Percentiles rank a stretch among this genome's conserved stretches.
Conservation (phyloP, 2,113 vertebrate species). For the Tetrax tetrax region DNA sequence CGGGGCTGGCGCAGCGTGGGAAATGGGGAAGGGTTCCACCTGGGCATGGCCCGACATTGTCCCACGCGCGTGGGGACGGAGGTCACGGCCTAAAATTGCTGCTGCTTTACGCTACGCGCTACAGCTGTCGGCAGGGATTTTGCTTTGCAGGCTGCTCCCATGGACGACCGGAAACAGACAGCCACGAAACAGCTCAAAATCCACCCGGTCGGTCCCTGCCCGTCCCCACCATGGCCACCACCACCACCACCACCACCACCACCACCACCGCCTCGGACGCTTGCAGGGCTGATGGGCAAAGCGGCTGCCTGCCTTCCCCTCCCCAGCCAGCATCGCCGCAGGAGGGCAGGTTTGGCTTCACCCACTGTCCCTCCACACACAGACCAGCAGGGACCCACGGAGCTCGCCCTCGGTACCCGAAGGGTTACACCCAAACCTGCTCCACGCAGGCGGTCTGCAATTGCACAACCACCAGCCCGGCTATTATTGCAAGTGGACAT, state of each 20-base stretch:
- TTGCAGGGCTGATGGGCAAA: not conserved
- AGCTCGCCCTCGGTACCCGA: not conserved
- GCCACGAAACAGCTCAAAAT: not conserved
- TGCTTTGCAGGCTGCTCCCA: not conserved
- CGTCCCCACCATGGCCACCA: not conserved
- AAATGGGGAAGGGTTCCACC: not conserved
- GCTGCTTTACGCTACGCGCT: not conserved
- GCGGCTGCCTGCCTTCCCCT: not conserved
- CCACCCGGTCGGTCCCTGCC: not conserved
- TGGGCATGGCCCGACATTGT: not conserved
- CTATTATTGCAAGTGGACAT: not conserved
- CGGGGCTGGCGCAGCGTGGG: not conserved
- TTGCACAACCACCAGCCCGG: not conserved
- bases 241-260: not conserved
- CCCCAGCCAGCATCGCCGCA: not conserved
- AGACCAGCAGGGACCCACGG: rapidly evolving
- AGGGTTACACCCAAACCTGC: constrained; percentile 42
- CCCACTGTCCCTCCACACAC: rapidly evolving
- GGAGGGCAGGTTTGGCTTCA: not conserved
- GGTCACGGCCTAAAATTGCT: not conserved
- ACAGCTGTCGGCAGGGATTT: not conserved
- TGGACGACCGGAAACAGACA: not conserved
- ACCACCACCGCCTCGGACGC: not conserved
- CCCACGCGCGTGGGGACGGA: not conserved
- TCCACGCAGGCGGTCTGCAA: not conserved